phyloP scores from a whole-genome alignment of 2,888 invertebrate genomes.

The Sarcophaga caerulescens region DNA sequence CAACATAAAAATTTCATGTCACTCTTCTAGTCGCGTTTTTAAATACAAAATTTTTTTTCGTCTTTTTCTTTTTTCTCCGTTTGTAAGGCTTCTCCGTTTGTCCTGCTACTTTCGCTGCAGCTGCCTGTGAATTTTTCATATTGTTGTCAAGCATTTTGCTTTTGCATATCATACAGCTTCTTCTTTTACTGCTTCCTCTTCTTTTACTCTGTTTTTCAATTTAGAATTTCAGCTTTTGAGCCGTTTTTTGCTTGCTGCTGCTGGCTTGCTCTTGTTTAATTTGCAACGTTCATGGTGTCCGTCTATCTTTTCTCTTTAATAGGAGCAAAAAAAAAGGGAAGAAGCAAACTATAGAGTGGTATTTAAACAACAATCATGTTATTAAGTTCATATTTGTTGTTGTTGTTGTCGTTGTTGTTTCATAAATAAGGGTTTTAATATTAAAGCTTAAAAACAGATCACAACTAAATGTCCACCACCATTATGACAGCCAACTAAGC shows the following conservation, averaged over 20 bases:
- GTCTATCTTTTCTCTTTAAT: neutral
- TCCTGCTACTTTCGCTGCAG: neutral
- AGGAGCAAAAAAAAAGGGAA: neutral
- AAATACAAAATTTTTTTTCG: conserved; percentile 36
- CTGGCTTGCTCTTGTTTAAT: conserved; percentile 12
- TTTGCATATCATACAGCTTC: conserved; percentile 36
- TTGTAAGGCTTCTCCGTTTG: too few species aligned
- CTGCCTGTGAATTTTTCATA: conserved; percentile 41
- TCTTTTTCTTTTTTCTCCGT: conserved; percentile 1
- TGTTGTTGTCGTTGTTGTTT: conserved; percentile 2
- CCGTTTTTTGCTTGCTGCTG: neutral
- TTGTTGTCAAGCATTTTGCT: conserved; percentile 59
- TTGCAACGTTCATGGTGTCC: conserved; percentile 3
- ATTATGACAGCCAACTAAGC: too few species aligned
- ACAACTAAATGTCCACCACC: conserved; percentile 57
- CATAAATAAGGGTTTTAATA: conserved; percentile 58
- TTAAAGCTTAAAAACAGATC: conserved; percentile 18
- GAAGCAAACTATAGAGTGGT: conserved; percentile 20
- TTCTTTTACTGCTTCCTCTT: neutral
- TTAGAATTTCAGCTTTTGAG: conserved; percentile 11
- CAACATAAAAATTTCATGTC: conserved; percentile 58
- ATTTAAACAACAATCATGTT: conserved; percentile 63
- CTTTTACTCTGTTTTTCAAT: neutral
- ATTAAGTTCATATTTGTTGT: conserved; percentile 38
- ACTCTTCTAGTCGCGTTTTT: conserved; percentile 47